Conservation (phyloP, 2,113 vertebrate species). For the Cyphotilapia sp. region DNA sequence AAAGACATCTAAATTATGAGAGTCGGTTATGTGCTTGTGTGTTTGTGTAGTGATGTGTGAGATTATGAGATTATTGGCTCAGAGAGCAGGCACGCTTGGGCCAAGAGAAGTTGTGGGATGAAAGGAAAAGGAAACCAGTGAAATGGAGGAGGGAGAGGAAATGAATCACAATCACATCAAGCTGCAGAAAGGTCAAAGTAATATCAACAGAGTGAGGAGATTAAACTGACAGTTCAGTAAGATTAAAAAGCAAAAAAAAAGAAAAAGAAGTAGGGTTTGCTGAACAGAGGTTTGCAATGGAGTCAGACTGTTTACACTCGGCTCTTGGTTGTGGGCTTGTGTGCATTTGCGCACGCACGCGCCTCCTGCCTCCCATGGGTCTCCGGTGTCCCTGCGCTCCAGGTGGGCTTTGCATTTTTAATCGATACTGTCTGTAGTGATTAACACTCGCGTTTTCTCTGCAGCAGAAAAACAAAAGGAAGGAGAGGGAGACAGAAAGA, state of each 20-base stretch:
- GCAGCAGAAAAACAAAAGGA: conserved; percentile 31
- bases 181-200: conserved; percentile 26
- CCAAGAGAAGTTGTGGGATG: conserved; percentile 28
- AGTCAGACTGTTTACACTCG: conserved; percentile 29
- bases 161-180: conserved; percentile 32
- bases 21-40: conserved; percentile 3
- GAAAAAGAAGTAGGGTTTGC: not conserved
- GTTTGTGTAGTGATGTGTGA: conserved; percentile 46
- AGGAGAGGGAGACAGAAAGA: conserved; percentile 14
- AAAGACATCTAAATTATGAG: conserved; percentile 1
- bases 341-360: not conserved
- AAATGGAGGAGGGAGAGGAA: conserved; percentile 13
- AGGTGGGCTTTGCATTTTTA: conserved; percentile 77
- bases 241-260: conserved; percentile 3
- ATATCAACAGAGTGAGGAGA: conserved; percentile 33
- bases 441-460: conserved; percentile 56
- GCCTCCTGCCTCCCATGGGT: conserved; percentile 47
- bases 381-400: conserved; percentile 59
- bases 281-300: conserved; percentile 2
- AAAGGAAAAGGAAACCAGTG: conserved; percentile 14
- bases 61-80: conserved; percentile 53
- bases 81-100: conserved; percentile 8
- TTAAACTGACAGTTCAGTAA: conserved; percentile 10
- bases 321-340: conserved; percentile 3
- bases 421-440: conserved; percentile 72